Evolutionary conservation across 2,797 vertebrate species (phyloP), one percentile per base, ranked within the genome.

Genomic region (Setipinna tenuifilis): DNA sequence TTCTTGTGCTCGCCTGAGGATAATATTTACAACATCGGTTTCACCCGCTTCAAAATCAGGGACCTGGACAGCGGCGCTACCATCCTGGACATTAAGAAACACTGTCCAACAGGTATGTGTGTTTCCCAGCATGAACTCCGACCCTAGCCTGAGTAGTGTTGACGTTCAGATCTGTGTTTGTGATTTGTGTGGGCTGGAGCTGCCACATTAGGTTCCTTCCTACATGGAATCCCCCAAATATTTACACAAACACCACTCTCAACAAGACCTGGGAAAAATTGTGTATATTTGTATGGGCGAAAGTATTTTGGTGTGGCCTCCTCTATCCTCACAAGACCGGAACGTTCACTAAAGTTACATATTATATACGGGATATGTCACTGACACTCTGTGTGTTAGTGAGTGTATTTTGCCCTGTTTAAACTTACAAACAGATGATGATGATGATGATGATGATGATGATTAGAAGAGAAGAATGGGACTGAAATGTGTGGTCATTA

Each of bases 21-120:
- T 90, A 98, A 98, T 81, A 86, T 98, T 90, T 98, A 97, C 93
- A 96, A 96, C 84, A 96, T 98, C 81, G 96, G 94, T 89, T 98
- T 98, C 92, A 97, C 97, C 19, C 96, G 96, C 83, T 98, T 98
- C 94, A 98, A 97, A 94, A 98, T 98, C 90, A 95, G 97, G 83
- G 97, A 98, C 90, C 92, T 98, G 88, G 95, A 96, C 90, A 95
- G 95, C 0, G 96, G 97, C 87, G 95, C 95, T 0, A 94, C 97
- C 86, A 94, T 98, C 25, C 96, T 98, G 84, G 96, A 98, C 90
- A 96, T 98, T 31, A 97, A 96, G 84, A 97, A 97, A 88, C 96
- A 96, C 0, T 92, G 94, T 85, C 88, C 93, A 71, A 93, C 95
- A 93, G 96, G 97, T 88, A 19, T 41, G 80, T 82, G n/a, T 87